Conservation (phyloP, 2,797 vertebrate genomes). For the Schizopygopsis pylzovi region DNA sequence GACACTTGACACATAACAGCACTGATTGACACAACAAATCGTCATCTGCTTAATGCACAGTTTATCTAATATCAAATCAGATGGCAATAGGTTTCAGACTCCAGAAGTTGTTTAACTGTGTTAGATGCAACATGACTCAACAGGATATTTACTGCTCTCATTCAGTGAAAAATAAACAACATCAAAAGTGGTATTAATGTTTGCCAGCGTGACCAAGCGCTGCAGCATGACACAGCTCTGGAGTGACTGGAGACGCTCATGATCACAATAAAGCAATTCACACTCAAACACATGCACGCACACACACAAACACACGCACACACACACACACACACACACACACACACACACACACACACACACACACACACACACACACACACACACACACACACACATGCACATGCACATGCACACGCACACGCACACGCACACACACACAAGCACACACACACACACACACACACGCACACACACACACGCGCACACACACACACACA, state of each 20-base stretch:
- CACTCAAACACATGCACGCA: background rate
- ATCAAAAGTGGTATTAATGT: slow-evolving; percentile 38
- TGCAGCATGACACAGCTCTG: slow-evolving; percentile 13
- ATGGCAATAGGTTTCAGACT: background rate
- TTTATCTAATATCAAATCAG: background rate
- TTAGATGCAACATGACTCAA: no score
- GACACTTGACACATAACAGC: background rate
- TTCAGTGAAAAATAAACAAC: slow-evolving; percentile 19
- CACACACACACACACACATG: no score
- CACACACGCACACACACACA: background rate
- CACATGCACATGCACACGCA: background rate
- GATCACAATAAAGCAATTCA: slow-evolving; percentile 34
- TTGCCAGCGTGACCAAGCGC: background rate
- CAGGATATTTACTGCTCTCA: background rate
- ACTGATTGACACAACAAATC: background rate
- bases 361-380: slow-evolving; percentile 20
- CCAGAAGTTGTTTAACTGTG: background rate
- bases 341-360: no score
- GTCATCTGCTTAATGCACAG: background rate
- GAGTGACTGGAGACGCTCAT: background rate
- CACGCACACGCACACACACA: background rate
- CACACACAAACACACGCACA: no score
- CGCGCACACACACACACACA: background rate
- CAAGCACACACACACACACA: background rate
- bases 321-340: no score